Evolutionary conservation across 2,797 vertebrate species (phyloP).

Genomic region (Typhlichthys subterraneus): DNA sequence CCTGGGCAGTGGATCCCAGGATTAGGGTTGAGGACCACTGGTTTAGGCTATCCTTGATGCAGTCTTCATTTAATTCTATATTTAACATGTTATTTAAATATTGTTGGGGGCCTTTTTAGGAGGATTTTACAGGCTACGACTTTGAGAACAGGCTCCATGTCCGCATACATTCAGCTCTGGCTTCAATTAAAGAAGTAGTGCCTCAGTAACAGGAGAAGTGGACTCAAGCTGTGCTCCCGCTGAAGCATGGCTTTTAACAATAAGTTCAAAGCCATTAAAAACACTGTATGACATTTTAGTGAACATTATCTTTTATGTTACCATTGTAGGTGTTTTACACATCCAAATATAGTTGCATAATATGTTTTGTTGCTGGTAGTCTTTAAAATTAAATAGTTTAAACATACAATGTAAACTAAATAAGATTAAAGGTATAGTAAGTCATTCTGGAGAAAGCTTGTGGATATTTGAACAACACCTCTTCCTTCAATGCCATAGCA

Average conservation of each 20-base stretch:
- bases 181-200: slow-evolving; percentile 91
- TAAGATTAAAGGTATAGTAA: too few species aligned
- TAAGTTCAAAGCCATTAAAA: slow-evolving; percentile 31
- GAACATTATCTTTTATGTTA: slow-evolving; percentile 34
- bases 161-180: slow-evolving; percentile 87
- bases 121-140: slow-evolving; percentile 94
- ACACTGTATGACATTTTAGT: slow-evolving; percentile 31
- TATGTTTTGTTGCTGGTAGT: slow-evolving; percentile 15
- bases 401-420: slow-evolving; percentile 21
- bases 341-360: slow-evolving; percentile 32
- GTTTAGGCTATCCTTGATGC: not conserved
- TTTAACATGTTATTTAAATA: slow-evolving; percentile 5
- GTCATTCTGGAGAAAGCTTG: too few species aligned
- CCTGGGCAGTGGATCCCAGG: not conserved
- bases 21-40: not conserved
- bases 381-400: slow-evolving; percentile 20
- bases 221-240: slow-evolving; percentile 29
- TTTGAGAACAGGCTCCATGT: slow-evolving; percentile 98
- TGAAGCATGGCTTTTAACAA: slow-evolving; percentile 29
- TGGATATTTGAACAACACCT: too few species aligned
- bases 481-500: too few species aligned
- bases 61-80: not conserved
- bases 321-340: slow-evolving; percentile 44
- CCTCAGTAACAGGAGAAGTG: slow-evolving; percentile 82
- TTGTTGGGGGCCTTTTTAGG: slow-evolving; percentile 71